Evolutionary conservation across 2,113 vertebrate genomes (phyloP).

Genomic region (Carassius carassius): DNA sequence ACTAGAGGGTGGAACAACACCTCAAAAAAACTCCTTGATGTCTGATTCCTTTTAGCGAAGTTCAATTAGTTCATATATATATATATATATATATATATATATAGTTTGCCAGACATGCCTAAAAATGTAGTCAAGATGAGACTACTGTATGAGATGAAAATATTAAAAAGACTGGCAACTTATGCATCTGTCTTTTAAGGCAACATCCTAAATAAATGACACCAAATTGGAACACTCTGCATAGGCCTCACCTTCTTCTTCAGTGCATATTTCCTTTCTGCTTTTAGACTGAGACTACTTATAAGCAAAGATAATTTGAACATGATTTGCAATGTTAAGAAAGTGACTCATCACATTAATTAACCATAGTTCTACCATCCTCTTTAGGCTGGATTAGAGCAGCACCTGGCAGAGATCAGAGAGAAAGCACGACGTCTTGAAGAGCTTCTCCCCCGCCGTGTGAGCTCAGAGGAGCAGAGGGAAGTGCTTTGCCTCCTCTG

Average conservation of each 20-base stretch:
- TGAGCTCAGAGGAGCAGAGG: conserved; percentile 81
- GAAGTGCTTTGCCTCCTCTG: conserved; percentile 85
- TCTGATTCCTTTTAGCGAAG: neutral
- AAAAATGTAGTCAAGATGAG: no score
- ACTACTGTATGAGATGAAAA: no score
- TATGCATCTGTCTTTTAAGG: no score
- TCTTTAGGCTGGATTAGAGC: conserved; percentile 75
- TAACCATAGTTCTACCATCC: neutral
- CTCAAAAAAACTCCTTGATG: neutral
- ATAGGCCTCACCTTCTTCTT: neutral
- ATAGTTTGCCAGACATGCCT: no score
- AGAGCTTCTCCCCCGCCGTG: conserved; percentile 76
- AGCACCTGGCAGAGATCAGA: conserved; percentile 74
- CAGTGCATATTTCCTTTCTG: neutral
- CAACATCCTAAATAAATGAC: no score
- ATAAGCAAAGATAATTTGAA: neutral
- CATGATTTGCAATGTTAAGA: neutral
- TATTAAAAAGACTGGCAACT: no score
- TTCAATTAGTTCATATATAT: neutral
- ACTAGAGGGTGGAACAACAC: conserved; percentile 25
- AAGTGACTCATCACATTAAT: neutral
- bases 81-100: no score
- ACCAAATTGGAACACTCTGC: neutral
- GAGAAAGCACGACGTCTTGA: conserved; percentile 73
- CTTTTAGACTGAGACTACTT: neutral